phyloP scores from a whole-genome alignment of 2,797 vertebrate species.

The Carapus acus region DNA sequence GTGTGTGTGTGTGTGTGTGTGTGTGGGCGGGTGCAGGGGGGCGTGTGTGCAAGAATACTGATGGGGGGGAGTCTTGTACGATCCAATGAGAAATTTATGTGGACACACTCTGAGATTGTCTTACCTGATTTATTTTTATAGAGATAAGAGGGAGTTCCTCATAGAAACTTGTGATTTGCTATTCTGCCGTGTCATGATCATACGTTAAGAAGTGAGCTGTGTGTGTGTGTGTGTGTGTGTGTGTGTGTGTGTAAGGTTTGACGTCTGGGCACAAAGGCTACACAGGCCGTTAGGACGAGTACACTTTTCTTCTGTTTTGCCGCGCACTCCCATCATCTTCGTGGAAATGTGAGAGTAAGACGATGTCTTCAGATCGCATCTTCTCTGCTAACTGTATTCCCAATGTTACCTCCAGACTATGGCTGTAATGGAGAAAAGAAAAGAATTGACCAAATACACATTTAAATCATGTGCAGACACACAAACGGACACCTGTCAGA shows the following conservation, averaged over 20 bases:
- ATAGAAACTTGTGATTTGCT: constrained; percentile 58
- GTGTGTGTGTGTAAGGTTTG: constrained; percentile 36
- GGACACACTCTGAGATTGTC: constrained; percentile 62
- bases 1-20: constrained; percentile 31
- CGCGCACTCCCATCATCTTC: constrained; percentile 20
- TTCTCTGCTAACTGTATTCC: constrained; percentile 7
- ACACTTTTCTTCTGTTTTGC: constrained; percentile 21
- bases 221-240: too few relatives aligned
- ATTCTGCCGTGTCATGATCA: constrained; percentile 58
- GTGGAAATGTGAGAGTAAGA: constrained; percentile 17
- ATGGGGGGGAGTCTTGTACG: constrained; percentile 30
- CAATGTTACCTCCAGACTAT: too few relatives aligned
- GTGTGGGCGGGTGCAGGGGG: constrained; percentile 32
- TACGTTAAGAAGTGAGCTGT: constrained; percentile 42
- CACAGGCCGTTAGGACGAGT: constrained; percentile 22
- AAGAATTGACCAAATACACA: too few relatives aligned
- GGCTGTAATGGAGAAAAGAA: too few relatives aligned
- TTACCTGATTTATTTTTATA: constrained; percentile 76
- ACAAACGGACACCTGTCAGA: too few relatives aligned
- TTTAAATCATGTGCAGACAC: too few relatives aligned
- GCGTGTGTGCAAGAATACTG: too few relatives aligned
- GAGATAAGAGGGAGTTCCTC: constrained; percentile 60
- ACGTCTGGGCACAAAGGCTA: constrained; percentile 44
- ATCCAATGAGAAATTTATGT: constrained; percentile 50
- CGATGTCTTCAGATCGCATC: constrained; percentile 28